Evolutionary conservation across 2,888 invertebrate genomes (phyloP).

Genomic region (Phymatocera aterrima): DNA sequence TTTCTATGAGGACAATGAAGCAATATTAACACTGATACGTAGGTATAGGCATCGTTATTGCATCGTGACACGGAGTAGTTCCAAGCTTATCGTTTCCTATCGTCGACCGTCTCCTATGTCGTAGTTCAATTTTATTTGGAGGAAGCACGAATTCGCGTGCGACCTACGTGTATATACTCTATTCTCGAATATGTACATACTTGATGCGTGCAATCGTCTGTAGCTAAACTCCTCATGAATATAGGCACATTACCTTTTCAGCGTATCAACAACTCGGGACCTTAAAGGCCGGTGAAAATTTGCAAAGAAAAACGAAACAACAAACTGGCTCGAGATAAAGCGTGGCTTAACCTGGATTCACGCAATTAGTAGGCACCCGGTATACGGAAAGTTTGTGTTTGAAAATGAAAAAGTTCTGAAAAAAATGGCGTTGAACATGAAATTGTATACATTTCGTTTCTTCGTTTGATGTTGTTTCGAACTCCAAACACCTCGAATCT

Average conservation of each 20-base stretch:
- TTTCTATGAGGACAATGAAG: background rate
- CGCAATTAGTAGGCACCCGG: no score
- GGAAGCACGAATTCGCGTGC: conserved; percentile 24
- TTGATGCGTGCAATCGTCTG: background rate
- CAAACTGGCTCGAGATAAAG: no score
- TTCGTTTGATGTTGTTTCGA: no score
- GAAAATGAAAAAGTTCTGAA: no score
- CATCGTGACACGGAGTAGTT: background rate
- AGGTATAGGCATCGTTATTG: background rate
- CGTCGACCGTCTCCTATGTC: background rate
- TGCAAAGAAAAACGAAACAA: no score
- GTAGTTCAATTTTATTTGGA: conserved; percentile 11
- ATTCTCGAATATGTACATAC: background rate
- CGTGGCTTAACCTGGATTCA: no score
- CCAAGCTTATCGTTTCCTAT: background rate
- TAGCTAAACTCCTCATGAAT: background rate
- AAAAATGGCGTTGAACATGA: no score
- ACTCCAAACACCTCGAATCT: no score
- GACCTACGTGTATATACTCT: background rate
- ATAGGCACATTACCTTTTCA: background rate
- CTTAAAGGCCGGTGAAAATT: no score
- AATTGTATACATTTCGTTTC: no score
- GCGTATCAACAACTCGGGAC: background rate
- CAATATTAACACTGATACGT: background rate
- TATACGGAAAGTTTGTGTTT: no score